phyloP scores from a whole-genome alignment of 2,888 invertebrate genomes.

The Sinelater perroti region DNA sequence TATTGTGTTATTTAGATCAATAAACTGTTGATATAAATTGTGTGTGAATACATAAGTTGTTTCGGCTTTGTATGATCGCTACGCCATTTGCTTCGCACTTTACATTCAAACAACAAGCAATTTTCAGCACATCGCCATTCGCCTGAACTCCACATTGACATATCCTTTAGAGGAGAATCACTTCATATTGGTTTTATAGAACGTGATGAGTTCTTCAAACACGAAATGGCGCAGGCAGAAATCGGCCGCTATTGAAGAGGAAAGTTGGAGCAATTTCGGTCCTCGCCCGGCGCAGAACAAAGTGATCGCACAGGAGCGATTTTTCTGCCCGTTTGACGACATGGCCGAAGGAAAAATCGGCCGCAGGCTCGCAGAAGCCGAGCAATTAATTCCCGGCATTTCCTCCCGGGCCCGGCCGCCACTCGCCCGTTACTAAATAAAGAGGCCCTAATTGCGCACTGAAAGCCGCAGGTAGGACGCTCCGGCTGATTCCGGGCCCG shows the following conservation, averaged over 20 bases:
- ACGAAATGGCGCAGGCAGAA: neutral
- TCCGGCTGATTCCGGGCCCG: conserved; percentile 24
- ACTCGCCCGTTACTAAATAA: conserved; percentile 14
- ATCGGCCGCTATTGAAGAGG: neutral
- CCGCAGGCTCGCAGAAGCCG: no score
- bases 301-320: neutral
- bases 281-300: neutral
- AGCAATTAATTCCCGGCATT: conserved; percentile 5
- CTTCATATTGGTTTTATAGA: neutral
- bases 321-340: neutral
- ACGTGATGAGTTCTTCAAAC: conserved; percentile 4
- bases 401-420: conserved; percentile 1
- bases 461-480: conserved; percentile 15
- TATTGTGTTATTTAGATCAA: no score
- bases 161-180: neutral
- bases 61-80: no score
- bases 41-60: no score
- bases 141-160: no score
- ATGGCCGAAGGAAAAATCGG: neutral
- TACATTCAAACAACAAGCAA: no score
- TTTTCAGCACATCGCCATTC: no score
- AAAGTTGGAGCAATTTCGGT: neutral
- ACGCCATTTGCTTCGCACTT: no score
- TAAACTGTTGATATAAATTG: no score
- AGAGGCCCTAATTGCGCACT: conserved; percentile 15